Conservation (phyloP, 2,113 vertebrate species). For the Tretioscincus oriximinensis region DNA sequence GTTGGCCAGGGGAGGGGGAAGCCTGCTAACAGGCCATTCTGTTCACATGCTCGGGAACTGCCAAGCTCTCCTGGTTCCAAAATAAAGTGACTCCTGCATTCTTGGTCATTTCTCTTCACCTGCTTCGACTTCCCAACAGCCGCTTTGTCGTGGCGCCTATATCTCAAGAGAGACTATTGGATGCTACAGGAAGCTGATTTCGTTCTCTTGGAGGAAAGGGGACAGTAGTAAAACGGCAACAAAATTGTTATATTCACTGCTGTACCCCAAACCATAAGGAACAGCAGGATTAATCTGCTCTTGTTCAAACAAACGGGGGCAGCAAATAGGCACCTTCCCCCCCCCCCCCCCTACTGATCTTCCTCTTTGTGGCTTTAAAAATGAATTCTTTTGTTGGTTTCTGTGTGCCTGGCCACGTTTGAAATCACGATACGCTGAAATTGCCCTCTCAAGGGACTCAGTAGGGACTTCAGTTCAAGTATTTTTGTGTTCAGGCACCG, state of each 20-base stretch:
- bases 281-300: conserved; percentile 48
- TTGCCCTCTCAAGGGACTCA: conserved; percentile 34
- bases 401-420: conserved; percentile 43
- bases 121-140: conserved; percentile 38
- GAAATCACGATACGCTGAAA: conserved; percentile 46
- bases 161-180: conserved; percentile 53
- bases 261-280: conserved; percentile 35
- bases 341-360: conserved; percentile 36
- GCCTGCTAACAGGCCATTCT: no score
- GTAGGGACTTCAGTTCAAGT: conserved; percentile 63
- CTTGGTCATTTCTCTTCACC: conserved; percentile 39
- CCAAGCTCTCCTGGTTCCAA: not conserved
- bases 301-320: conserved; percentile 43
- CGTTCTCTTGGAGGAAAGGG: conserved; percentile 41
- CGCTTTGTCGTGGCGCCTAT: conserved; percentile 46
- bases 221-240: conserved; percentile 33
- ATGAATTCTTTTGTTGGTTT: conserved; percentile 20
- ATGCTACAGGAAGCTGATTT: conserved; percentile 65
- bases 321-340: conserved; percentile 40
- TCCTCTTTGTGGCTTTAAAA: conserved; percentile 48
- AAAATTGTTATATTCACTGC: conserved; percentile 34
- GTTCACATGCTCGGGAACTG: no score
- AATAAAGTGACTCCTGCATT: conserved; percentile 17
- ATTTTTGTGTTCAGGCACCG: conserved; percentile 49
- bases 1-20: no score